Base-by-base conservation (phyloP, 2,113 vertebrate species). In the Lucifuga dentata region DNA sequence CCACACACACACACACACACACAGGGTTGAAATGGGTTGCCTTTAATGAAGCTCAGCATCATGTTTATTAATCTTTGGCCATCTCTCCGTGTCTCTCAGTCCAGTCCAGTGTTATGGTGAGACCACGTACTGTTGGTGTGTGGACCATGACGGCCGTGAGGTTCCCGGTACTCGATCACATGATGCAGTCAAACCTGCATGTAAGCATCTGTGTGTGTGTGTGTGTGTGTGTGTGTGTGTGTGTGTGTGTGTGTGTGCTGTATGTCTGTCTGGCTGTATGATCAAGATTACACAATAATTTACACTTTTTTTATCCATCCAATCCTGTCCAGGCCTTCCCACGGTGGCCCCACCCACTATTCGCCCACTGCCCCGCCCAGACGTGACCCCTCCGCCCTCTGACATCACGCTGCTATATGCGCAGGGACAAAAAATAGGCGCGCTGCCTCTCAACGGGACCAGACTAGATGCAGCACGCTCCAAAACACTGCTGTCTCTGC, bases 81-180 rank as follows among this genome's bases (percentile, higher is more conserved):
- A 3, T 61, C 5, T 48, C 16, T 45, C 23, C 19, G 11, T 11
- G 10, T 36, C n/a, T 23, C 74, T 56, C 58, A 91, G 89, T 51
- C 85, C 88, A 0, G 88, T 97, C 58, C 97, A 99, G 89, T 99
- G 97, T 87, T 98, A 98, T 0, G 95, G 95, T 0, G 94, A 94
- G 83, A 97, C 94, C 51, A 95, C 93, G 36, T 96, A 97, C 89
- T 99, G 97, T 89, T 99, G 97, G 97, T 99, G 97, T 55, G 97
- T 98, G 80, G 94, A 98, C 51, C 85, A 90, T 79, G 93, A 95
- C 0, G 97, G 97, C 21, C 90, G 94, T 9, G 96, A 98, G 80
- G 86, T 98, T 64, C 81, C 90, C 2, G 97, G 97, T 1, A 97
- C 97, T 0, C 90, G 95, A 59, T 96, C 95, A 0, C 88, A 95